Evolutionary conservation across 2,113 vertebrate species (phyloP).

Genomic region (Dolichallabes microphthalmus): DNA sequence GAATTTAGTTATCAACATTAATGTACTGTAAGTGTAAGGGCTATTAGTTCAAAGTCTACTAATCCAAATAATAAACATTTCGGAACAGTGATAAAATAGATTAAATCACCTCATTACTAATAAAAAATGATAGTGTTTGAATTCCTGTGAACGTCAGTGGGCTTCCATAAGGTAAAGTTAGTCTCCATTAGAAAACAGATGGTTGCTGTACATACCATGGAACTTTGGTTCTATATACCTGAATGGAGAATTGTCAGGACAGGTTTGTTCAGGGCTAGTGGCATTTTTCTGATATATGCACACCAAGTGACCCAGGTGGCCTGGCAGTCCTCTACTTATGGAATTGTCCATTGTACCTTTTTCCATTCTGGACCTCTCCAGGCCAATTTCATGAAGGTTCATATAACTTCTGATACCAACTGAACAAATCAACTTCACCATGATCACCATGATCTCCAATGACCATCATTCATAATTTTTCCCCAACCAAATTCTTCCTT

Average conservation of each 20-base stretch:
- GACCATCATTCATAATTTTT: not conserved
- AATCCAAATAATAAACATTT: not conserved
- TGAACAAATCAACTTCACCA: too few relatives aligned
- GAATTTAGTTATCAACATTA: not conserved
- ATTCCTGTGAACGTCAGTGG: not conserved
- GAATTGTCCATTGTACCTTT: not conserved
- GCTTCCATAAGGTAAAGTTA: not conserved
- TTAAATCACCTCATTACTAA: not conserved
- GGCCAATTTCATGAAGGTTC: too few relatives aligned
- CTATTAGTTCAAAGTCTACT: too few relatives aligned
- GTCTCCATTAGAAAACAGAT: not conserved
- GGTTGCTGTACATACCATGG: not conserved
- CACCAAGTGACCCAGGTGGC: not conserved
- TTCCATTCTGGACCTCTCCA: too few relatives aligned
- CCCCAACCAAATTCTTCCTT: too few relatives aligned
- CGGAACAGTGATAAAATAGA: not conserved
- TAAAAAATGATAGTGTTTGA: not conserved
- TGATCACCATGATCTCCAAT: too few relatives aligned
- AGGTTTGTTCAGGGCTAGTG: not conserved
- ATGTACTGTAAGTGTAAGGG: not conserved
- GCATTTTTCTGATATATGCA: not conserved
- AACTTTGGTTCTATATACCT: not conserved
- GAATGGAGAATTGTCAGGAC: not conserved
- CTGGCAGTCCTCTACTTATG: not conserved
- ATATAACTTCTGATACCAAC: too few relatives aligned